phyloP scores from a whole-genome alignment of 2,797 vertebrate species.

The Falco cherrug region DNA sequence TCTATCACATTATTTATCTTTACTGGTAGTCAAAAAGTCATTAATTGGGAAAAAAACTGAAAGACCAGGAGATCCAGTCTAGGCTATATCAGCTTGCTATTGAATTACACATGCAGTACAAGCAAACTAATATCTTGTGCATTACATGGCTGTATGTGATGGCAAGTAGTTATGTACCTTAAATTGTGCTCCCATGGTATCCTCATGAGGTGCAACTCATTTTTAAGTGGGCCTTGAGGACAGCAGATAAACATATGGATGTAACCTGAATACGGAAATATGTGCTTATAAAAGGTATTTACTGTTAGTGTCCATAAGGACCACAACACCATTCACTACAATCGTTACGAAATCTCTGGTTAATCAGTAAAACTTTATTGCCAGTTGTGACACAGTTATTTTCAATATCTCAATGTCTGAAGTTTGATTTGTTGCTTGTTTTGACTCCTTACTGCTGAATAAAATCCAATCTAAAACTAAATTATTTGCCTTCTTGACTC shows the following conservation, averaged over 20 bases:
- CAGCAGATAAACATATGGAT: background rate
- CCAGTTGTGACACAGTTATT: background rate
- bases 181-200: background rate
- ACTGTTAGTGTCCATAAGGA: background rate
- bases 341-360: background rate
- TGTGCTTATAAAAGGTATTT: background rate
- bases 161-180: background rate
- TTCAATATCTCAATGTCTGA: background rate
- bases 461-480: background rate
- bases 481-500: background rate
- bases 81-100: background rate
- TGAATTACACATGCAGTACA: background rate
- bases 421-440: background rate
- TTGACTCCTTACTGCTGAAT: background rate
- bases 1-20: background rate
- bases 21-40: background rate
- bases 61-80: background rate
- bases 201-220: background rate
- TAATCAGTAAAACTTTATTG: background rate
- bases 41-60: background rate
- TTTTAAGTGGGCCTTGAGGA: background rate
- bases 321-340: background rate
- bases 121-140: background rate
- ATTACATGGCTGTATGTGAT: background rate
- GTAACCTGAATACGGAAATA: background rate